These are phyloP conservation scores for Campoplex nolae DNA, from an alignment of 2,888 invertebrate genomes.

Conservation along the genomic window DNA sequence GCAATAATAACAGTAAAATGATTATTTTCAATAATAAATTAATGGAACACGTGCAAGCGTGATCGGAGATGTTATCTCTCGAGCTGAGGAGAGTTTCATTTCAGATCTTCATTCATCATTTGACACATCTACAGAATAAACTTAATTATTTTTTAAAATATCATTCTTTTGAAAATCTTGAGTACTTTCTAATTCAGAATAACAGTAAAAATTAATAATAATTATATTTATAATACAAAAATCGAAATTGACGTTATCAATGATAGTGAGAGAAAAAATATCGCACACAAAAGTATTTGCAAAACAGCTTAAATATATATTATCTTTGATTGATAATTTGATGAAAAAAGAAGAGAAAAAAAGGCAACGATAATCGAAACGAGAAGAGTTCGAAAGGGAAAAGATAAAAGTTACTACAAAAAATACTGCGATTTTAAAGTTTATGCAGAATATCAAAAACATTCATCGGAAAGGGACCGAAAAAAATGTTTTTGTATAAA, in stretches of 20 bases:
- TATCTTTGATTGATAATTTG: slow-evolving; percentile 48
- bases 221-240: slow-evolving; percentile 7
- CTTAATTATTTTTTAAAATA: slow-evolving; percentile 28
- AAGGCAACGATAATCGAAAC: neutral
- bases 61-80: neutral
- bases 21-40: slow-evolving; percentile 39
- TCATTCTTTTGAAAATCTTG: slow-evolving; percentile 32
- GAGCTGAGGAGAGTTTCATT: slow-evolving; percentile 11
- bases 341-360: neutral
- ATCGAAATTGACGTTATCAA: slow-evolving; percentile 24
- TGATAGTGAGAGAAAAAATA: neutral
- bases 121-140: slow-evolving; percentile 28
- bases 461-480: slow-evolving; percentile 47
- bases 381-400: neutral
- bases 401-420: neutral
- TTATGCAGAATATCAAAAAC: slow-evolving; percentile 11
- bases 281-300: slow-evolving; percentile 30
- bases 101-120: slow-evolving; percentile 26
- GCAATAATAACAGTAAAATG: slow-evolving; percentile 20
- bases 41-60: slow-evolving; percentile 20
- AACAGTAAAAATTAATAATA: neutral
- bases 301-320: slow-evolving; percentile 48
- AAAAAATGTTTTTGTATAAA: neutral
- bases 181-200: slow-evolving; percentile 1
- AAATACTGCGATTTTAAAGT: slow-evolving; percentile 5